These are phyloP conservation scores for Conistra vaccinii DNA, from an alignment of 2,888 invertebrate genomes.

Conservation along the genomic window DNA sequence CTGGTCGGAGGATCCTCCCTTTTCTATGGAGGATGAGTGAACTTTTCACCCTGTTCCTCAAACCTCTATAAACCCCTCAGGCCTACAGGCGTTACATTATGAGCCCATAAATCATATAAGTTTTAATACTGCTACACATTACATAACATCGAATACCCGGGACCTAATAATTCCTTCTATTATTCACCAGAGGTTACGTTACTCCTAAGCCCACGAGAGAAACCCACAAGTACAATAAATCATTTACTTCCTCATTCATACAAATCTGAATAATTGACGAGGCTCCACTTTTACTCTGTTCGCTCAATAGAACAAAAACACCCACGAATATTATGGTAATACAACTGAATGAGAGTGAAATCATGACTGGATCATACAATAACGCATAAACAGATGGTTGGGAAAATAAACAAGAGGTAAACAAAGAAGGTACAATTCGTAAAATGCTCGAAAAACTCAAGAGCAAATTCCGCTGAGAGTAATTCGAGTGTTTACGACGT, in stretches of 20 bases:
- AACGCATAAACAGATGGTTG: slow-evolving; percentile 53
- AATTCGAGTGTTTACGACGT: too few relatives aligned
- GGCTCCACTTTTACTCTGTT: slow-evolving; percentile 58
- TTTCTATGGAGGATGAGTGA: too few relatives aligned
- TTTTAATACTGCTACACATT: background rate
- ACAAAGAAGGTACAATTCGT: slow-evolving; percentile 30
- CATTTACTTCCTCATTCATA: slow-evolving; percentile 43
- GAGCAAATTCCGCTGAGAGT: rapidly evolving
- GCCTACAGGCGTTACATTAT: slow-evolving; percentile 1
- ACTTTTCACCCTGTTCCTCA: too few relatives aligned
- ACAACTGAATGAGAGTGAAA: slow-evolving; percentile 64
- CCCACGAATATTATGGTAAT: slow-evolving; percentile 66
- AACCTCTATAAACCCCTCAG: too few relatives aligned
- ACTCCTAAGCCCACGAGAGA: slow-evolving; percentile 17
- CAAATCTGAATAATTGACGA: slow-evolving; percentile 46
- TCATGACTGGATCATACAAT: slow-evolving; percentile 62
- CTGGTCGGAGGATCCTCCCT: too few relatives aligned
- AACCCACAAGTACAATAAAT: slow-evolving; percentile 27
- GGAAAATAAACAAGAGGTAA: slow-evolving; percentile 3
- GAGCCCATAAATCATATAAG: slow-evolving; percentile 14
- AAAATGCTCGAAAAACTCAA: background rate
- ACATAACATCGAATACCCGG: background rate
- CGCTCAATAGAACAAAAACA: slow-evolving; percentile 49
- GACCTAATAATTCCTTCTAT: slow-evolving; percentile 16
- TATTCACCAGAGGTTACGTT: slow-evolving; percentile 9